phyloP scores from a whole-genome alignment of 2,113 vertebrate species.

The Lampris megalopsis region DNA sequence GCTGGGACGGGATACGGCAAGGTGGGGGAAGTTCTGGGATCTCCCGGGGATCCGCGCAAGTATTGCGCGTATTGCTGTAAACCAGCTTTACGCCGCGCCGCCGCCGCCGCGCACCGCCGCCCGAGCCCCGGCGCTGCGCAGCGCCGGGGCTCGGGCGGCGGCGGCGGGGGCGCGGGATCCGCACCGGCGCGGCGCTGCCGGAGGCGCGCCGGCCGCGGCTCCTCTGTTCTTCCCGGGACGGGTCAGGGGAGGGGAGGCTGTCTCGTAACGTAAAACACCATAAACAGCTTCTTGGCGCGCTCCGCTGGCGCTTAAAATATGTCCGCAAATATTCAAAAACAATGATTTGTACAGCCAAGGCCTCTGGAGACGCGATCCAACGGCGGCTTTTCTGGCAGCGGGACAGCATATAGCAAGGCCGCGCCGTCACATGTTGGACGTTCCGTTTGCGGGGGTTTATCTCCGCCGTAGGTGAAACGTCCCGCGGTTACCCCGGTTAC shows the following conservation, averaged over 20 bases:
- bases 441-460: too few species aligned
- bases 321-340: constrained; percentile 64
- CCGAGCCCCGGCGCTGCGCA: constrained; percentile 8
- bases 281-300: constrained; percentile 52
- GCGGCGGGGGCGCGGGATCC: constrained; percentile 1
- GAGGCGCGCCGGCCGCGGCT: constrained; percentile 17
- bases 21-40: background rate
- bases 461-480: too few species aligned
- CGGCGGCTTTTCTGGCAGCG: constrained; percentile 31
- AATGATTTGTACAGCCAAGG: constrained; percentile 41
- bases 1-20: background rate
- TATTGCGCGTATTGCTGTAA: constrained; percentile 24
- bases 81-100: constrained; percentile 31
- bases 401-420: constrained; percentile 24
- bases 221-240: constrained; percentile 10
- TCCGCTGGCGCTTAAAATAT: constrained; percentile 30
- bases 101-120: constrained; percentile 7
- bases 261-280: constrained; percentile 52
- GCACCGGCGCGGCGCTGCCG: background rate
- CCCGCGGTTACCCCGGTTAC: too few species aligned
- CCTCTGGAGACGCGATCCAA: constrained; percentile 29
- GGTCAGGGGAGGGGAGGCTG: background rate
- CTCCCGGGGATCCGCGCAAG: background rate
- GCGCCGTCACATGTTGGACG: background rate
- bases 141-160: background rate